phyloP scores from a whole-genome alignment of 2,113 vertebrate species.

The Miniopterus natalensis region DNA sequence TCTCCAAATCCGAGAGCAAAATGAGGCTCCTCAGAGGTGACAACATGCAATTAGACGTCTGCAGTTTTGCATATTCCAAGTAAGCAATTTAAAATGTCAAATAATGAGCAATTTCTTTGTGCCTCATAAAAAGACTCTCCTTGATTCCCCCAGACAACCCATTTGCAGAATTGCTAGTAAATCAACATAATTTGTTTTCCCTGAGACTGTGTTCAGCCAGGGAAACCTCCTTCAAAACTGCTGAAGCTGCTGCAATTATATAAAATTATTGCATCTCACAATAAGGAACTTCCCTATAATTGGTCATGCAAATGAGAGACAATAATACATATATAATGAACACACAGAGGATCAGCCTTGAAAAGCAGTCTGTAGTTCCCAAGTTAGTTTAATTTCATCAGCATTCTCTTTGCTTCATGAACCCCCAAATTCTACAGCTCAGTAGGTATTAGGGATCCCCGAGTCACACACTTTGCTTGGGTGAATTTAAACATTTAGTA shows the following conservation, averaged over 20 bases:
- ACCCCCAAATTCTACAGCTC: conserved; percentile 53
- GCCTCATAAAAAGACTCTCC: conserved; percentile 62
- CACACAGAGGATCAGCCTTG: conserved; percentile 45
- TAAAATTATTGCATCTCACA: conserved; percentile 73
- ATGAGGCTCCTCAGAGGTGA: conserved; percentile 12
- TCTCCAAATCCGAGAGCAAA: conserved; percentile 58
- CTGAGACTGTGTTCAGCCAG: conserved; percentile 59
- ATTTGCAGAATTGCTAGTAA: conserved; percentile 79
- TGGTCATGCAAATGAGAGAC: conserved; percentile 63
- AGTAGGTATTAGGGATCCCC: conserved; percentile 35
- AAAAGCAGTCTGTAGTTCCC: conserved; percentile 30
- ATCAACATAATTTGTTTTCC: conserved; percentile 83
- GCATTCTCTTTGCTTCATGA: conserved; percentile 46
- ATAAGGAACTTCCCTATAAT: conserved; percentile 72
- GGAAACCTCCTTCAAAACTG: conserved; percentile 73
- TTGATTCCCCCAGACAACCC: conserved; percentile 68
- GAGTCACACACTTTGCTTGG: conserved; percentile 16
- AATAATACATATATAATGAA: conserved; percentile 58
- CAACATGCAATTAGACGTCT: conserved; percentile 63
- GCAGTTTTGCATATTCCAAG: conserved; percentile 64
- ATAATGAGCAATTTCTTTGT: conserved; percentile 63
- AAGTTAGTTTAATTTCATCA: conserved; percentile 59
- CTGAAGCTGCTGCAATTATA: conserved; percentile 74
- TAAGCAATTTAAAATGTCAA: conserved; percentile 78
- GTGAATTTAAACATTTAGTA: conserved; percentile 42